Percentiles rank a stretch among this genome's conserved stretches.
These are phyloP conservation scores for Aspidiotus destructor DNA, from an alignment of 2,888 invertebrate species.

Conservation along the genomic window DNA sequence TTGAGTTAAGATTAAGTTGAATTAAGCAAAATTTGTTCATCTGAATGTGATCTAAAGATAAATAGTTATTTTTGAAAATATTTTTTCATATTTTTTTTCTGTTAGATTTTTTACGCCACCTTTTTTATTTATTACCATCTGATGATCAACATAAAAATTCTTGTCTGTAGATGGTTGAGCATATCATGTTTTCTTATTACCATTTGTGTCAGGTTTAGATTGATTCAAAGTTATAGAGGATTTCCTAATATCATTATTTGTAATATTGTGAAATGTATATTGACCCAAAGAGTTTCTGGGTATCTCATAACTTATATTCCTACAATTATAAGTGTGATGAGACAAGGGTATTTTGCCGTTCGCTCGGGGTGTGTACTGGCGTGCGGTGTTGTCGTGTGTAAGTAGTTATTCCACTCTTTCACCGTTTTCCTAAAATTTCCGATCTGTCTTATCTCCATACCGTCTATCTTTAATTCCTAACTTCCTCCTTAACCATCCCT, in stretches of 20 bases:
- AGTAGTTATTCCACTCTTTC: no score
- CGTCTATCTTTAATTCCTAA: no score
- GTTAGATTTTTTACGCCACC: constrained; percentile 11
- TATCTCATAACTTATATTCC: constrained; percentile 12
- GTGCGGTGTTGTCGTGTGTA: no score
- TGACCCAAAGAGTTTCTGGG: constrained; percentile 15
- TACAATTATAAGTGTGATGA: constrained; percentile 10
- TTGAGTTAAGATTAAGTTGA: constrained; percentile 1
- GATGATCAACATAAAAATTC: constrained; percentile 5
- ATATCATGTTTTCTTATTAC: constrained; percentile 10
- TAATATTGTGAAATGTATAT: constrained; percentile 12
- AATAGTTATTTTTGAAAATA: constrained; percentile 14
- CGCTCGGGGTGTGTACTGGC: no score
- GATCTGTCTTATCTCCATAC: no score
- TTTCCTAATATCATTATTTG: constrained; percentile 11
- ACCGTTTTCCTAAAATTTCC: no score
- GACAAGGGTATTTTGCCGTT: no score
- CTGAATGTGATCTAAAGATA: constrained; percentile 6
- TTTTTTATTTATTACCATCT: constrained; percentile 8
- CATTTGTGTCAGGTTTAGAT: constrained; percentile 7
- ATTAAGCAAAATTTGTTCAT: constrained; percentile 8
- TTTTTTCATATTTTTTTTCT: constrained; percentile 5
- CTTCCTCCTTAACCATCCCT: no score
- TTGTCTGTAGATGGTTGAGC: constrained; percentile 14
- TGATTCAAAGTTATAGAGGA: constrained; percentile 9